Evolutionary conservation across 2,113 vertebrate genomes (phyloP).

Genomic region (Platysternon megacephalum): DNA sequence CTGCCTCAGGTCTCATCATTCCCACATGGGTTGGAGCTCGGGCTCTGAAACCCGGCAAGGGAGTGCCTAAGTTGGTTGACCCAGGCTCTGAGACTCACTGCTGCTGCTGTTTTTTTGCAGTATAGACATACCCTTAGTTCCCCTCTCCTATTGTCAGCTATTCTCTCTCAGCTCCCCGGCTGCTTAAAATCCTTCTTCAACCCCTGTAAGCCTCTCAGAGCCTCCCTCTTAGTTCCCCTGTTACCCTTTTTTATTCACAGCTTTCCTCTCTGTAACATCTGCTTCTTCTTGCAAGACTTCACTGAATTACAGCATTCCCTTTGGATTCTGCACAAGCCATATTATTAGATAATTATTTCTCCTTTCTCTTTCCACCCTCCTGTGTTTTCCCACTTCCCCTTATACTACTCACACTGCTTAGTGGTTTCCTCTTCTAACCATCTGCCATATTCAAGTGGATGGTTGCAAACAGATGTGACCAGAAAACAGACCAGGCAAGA

Average conservation of each 20-base stretch:
- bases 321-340: constrained; percentile 16
- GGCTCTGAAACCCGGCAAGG: background rate
- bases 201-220: constrained; percentile 30
- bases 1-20: background rate
- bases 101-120: background rate
- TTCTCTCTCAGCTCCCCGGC: background rate
- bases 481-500: background rate
- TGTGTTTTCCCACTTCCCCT: background rate
- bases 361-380: background rate
- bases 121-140: background rate
- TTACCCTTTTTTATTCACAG: constrained; percentile 16
- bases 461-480: background rate
- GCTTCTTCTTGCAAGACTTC: constrained; percentile 41
- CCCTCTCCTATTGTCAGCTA: constrained; percentile 21
- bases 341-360: constrained; percentile 34
- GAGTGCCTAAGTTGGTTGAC: background rate
- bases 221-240: constrained; percentile 35
- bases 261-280: constrained; percentile 28
- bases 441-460: background rate
- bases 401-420: background rate
- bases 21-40: background rate
- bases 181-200: constrained; percentile 41
- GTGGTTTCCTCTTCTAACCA: background rate
- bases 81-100: background rate
- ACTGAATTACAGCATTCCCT: background rate